Conservation (phyloP, 1,140 invertebrate species). For the Globodera ellingtonae region DNA sequence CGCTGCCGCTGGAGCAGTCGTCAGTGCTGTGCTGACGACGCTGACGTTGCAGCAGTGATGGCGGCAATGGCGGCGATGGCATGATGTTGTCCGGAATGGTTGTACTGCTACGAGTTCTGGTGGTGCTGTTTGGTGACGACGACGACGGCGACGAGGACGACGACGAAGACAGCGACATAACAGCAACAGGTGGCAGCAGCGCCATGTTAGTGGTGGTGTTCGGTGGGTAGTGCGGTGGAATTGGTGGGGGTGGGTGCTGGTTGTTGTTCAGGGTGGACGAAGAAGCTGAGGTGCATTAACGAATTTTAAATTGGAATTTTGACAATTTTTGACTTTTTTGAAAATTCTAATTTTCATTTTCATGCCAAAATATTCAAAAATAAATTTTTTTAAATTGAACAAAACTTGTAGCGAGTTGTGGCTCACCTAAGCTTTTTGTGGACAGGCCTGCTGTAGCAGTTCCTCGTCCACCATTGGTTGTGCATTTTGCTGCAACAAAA, state of each 20-base stretch:
- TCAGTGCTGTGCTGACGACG: slow-evolving; percentile 26
- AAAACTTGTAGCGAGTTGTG: too few relatives aligned
- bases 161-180: too few relatives aligned
- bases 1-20: neutral
- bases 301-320: too few relatives aligned
- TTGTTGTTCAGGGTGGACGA: neutral
- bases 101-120: neutral
- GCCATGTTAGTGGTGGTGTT: neutral
- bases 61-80: neutral
- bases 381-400: too few relatives aligned
- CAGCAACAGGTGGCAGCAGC: neutral
- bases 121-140: slow-evolving; percentile 1
- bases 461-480: too few relatives aligned
- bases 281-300: neutral
- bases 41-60: neutral
- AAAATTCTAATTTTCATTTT: too few relatives aligned
- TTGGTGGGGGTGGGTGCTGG: slow-evolving; percentile 6
- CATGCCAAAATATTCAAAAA: too few relatives aligned
- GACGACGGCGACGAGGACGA: too few relatives aligned
- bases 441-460: too few relatives aligned
- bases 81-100: neutral
- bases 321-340: too few relatives aligned
- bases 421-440: too few relatives aligned
- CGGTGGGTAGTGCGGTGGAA: neutral
- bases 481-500: too few relatives aligned